Evolutionary conservation across 2,797 vertebrate species (phyloP).

Genomic region (Smutsia gigantea): DNA sequence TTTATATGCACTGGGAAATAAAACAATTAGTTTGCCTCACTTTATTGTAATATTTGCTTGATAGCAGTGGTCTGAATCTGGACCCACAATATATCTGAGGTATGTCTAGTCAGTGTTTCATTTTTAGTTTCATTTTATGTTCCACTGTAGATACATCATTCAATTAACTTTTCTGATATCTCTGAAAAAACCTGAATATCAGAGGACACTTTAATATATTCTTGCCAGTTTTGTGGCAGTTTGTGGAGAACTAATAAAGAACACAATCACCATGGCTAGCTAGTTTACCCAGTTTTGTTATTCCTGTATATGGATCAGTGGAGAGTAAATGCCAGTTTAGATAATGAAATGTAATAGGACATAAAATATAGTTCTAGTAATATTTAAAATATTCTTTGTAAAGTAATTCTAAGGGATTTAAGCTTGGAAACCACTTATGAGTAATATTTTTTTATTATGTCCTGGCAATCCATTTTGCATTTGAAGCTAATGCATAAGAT

Average conservation of each 20-base stretch:
- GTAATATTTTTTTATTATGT: neutral
- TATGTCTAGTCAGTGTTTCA: neutral
- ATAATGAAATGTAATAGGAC: neutral
- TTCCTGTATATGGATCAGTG: neutral
- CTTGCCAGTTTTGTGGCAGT: neutral
- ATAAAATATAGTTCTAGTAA: neutral
- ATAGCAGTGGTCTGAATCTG: no score
- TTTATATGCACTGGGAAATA: no score
- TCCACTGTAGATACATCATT: neutral
- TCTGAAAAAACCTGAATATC: neutral
- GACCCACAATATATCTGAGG: no score
- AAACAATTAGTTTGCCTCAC: no score
- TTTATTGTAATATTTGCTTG: no score
- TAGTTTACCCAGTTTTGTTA: neutral
- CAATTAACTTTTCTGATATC: neutral
- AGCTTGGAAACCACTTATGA: neutral
- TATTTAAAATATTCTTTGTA: neutral
- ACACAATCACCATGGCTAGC: neutral
- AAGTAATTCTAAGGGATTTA: constrained; percentile 12
- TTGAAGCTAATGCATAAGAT: neutral
- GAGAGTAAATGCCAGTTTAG: neutral
- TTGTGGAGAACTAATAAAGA: neutral
- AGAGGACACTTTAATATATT: neutral
- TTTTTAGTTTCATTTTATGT: neutral
- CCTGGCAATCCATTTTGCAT: neutral